Evolutionary conservation across 1,140 invertebrate genomes (phyloP), one percentile per base, ranked within the genome.

Genomic region (Drosophila gunungcola): DNA sequence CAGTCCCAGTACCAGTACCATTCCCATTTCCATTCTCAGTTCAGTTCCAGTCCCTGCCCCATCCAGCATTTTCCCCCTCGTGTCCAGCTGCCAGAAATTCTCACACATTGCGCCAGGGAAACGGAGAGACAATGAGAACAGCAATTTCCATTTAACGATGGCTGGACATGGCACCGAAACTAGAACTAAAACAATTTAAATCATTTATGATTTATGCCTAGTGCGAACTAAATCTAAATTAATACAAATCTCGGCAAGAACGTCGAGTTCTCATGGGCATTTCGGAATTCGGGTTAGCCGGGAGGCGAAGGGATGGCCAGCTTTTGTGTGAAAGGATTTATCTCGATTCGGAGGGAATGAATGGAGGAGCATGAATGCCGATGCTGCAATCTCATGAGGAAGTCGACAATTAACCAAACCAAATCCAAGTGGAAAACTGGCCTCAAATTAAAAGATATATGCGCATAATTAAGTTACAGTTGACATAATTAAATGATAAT

Each of bases 401-500:
- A 86, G 73, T 77, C 56, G 58, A 67, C 84, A 86, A 89, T 86
- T 86, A 90, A 90, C 85, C 72, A 72, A 76, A 80, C 85, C 72
- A 72, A 76, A 80, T 38, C 55, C 78, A 53, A 51, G 36, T 55
- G 32, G 42, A 52, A 62, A 72, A 70, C 52, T 75, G 70, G 61
- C 45, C 76, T 58, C 62, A 82, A 88, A 82, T 88, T 78, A 68
- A 86, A 76, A 86, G 75, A 82, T 83, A 82, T 83, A 68, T 52
- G 81, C 76, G 69, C 88, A 86, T 90, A 90, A 90, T 90, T 90
- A 90, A 90, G 88, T 90, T 90, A 88, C 79, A 88, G 88, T 90
- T 90, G 86, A 90, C 86, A 90, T 90, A 91, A 90, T 90, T 90
- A 91, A 90, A 90, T 86, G 70, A 90, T 86, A 91, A 90, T 90